These are phyloP conservation scores for Microcebus lehilahytsara DNA, from an alignment of 2,113 vertebrate species.

Conservation along the genomic window DNA sequence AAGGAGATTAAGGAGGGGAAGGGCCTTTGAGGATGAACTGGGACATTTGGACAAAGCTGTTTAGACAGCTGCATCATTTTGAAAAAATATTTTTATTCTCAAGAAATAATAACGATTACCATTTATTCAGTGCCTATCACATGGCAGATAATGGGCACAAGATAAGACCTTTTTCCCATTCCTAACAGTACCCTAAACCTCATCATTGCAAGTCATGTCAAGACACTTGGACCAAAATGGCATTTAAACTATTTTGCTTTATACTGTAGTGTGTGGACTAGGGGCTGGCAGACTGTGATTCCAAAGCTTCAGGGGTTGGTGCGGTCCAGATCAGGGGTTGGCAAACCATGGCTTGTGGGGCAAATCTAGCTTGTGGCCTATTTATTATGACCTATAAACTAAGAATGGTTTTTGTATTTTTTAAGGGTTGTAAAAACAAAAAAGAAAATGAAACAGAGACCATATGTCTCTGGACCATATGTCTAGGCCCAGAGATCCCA, in stretches of 20 bases:
- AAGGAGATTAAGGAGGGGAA: neutral
- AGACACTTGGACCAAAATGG: neutral
- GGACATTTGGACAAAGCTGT: neutral
- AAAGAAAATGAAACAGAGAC: neutral
- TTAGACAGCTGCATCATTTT: neutral
- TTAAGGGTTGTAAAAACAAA: neutral
- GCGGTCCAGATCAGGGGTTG: neutral
- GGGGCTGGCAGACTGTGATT: neutral
- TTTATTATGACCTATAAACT: slow-evolving; percentile 1
- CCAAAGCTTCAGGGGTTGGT: neutral
- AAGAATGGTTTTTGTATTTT: neutral
- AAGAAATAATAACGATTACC: slow-evolving; percentile 23
- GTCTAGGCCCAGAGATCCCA: neutral
- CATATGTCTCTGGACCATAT: neutral
- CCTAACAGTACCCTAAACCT: neutral
- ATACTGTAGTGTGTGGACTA: neutral
- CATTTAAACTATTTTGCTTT: neutral
- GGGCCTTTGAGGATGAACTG: neutral
- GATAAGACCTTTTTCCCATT: neutral
- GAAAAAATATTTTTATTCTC: neutral
- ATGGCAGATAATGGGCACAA: neutral
- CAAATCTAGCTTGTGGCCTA: neutral
- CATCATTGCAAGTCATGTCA: neutral
- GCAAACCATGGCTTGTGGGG: neutral
- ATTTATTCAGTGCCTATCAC: neutral